Evolutionary conservation across 2,888 invertebrate genomes (phyloP).

Genomic region (Polyploca ridens): DNA sequence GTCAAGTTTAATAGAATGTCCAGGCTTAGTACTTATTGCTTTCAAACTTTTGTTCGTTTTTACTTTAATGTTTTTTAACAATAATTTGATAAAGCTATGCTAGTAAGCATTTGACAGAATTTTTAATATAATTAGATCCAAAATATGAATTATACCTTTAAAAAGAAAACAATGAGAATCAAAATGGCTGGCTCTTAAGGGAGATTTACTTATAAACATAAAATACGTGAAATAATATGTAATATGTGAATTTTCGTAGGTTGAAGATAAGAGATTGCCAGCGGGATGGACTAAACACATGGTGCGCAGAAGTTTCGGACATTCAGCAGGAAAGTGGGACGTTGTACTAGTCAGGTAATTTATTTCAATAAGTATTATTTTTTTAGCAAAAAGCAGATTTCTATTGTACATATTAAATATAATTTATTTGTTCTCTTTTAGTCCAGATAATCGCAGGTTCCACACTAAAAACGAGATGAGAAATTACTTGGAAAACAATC

Average conservation of each 20-base stretch:
- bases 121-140: too few species aligned
- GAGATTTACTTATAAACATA: too few species aligned
- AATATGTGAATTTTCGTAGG: slow-evolving; percentile 64
- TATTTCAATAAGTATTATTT: neutral
- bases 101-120: too few species aligned
- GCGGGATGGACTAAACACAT: slow-evolving; percentile 92
- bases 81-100: too few species aligned
- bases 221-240: neutral
- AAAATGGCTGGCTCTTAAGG: too few species aligned
- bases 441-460: slow-evolving; percentile 70
- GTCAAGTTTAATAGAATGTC: too few species aligned
- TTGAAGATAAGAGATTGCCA: slow-evolving; percentile 90
- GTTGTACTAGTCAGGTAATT: slow-evolving; percentile 88
- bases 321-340: slow-evolving; percentile 93
- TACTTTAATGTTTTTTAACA: too few species aligned
- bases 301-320: slow-evolving; percentile 87
- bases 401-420: neutral
- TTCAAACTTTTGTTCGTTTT: too few species aligned
- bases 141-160: too few species aligned
- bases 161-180: too few species aligned
- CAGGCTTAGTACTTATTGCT: too few species aligned
- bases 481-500: slow-evolving; percentile 55
- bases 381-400: neutral
- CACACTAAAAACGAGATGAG: slow-evolving; percentile 78
- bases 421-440: slow-evolving; percentile 27